Evolutionary conservation across 35 echinoderm and acorn worm genomes (phyloP).

Genomic region (Apostichopus californicus): DNA sequence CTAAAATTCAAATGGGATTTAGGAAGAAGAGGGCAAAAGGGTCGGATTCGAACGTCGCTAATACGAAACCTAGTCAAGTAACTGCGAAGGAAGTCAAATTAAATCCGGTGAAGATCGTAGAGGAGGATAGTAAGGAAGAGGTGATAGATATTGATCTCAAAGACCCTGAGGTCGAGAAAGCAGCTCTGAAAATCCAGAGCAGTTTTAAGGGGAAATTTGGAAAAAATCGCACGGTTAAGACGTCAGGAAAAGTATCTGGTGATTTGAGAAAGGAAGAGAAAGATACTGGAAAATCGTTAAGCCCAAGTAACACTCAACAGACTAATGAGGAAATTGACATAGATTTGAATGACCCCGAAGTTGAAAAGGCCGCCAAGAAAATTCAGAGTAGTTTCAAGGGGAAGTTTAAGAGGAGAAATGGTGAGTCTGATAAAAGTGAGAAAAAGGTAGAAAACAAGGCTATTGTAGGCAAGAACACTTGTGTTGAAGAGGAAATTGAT

Average conservation of each 20-base stretch:
- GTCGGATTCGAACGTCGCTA: neutral
- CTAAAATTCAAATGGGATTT: conserved; percentile 65
- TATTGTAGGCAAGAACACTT: neutral
- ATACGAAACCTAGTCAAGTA: neutral
- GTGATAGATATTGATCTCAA: conserved; percentile 14
- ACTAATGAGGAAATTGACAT: conserved; percentile 7
- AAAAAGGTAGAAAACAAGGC: neutral
- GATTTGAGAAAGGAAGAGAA: neutral
- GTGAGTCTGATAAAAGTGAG: conserved; percentile 54
- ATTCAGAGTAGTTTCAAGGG: conserved; percentile 11
- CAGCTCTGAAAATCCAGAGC: conserved; percentile 64
- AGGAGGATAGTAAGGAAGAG: conserved; percentile 36
- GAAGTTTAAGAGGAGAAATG: conserved; percentile 55
- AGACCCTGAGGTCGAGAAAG: conserved; percentile 20
- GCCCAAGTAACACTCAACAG: no score
- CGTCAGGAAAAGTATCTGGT: neutral
- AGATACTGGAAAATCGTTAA: neutral
- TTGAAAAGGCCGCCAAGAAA: conserved; percentile 4
- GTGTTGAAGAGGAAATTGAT: conserved; percentile 54
- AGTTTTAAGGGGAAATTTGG: neutral
- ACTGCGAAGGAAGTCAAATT: neutral
- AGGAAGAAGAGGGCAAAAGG: neutral
- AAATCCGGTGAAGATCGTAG: neutral
- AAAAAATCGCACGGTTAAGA: conserved; percentile 13
- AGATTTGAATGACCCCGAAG: conserved; percentile 10